These are phyloP conservation scores for Sylvia borin DNA, from an alignment of 2,797 vertebrate genomes.

Conservation along the genomic window DNA sequence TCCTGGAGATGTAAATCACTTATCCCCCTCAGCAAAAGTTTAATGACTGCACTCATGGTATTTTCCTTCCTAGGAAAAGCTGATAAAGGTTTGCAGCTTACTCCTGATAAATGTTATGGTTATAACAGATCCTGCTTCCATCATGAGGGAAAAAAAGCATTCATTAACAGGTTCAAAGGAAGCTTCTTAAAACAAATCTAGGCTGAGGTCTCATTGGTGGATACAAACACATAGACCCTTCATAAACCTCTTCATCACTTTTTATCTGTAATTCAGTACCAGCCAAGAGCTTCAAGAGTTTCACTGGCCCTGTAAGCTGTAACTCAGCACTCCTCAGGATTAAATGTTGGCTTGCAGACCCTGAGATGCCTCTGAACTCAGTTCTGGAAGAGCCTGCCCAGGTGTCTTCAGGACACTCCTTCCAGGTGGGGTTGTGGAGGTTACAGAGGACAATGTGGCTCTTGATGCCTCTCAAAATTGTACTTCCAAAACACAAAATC, in stretches of 20 bases:
- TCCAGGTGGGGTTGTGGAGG: not conserved
- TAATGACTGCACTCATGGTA: not conserved
- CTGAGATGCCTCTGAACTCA: not conserved
- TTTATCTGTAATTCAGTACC: not conserved
- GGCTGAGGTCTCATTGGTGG: not conserved
- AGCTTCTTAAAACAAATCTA: not conserved
- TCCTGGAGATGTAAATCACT: conserved; percentile 5
- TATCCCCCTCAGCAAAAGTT: not conserved
- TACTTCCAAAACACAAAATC: not conserved
- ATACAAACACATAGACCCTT: not conserved
- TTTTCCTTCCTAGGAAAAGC: not conserved
- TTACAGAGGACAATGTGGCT: not conserved
- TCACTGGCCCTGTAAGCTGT: not conserved
- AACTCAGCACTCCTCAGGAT: not conserved
- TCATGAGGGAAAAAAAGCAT: not conserved
- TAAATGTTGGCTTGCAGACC: not conserved
- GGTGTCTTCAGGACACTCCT: not conserved
- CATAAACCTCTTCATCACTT: not conserved
- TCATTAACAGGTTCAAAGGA: not conserved
- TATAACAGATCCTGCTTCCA: not conserved
- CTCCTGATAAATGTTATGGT: not conserved
- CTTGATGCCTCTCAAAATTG: not conserved
- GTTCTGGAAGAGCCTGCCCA: not conserved
- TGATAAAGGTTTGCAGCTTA: not conserved
- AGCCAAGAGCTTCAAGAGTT: not conserved